Evolutionary conservation across 2,797 vertebrate genomes (phyloP), one percentile per base, ranked within the genome.

Genomic region (Tenualosa ilisha): DNA sequence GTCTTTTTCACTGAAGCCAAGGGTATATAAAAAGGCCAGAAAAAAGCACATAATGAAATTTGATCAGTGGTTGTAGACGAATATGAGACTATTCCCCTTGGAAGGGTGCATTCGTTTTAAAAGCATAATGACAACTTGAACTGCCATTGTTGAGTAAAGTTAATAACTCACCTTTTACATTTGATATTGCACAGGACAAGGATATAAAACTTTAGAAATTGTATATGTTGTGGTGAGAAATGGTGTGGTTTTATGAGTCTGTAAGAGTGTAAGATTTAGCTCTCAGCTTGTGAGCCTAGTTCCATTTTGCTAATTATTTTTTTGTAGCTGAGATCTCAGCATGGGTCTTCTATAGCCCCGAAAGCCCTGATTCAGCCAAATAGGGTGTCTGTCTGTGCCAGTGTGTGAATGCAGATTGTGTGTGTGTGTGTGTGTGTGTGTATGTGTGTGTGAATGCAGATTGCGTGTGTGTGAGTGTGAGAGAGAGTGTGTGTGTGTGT

Each of bases 281-380:
- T 83, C 86, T 84, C 89, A 88, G 86, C 92, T 84, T 92, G 93
- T 93, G 91, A 90, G 92, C 91, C 90, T 89, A 90, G 89, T 91
- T 93, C 92, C 91, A 93, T 90, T 93, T 93, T 93, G 91, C 92
- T 94, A 94, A 94, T 95, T 94, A 94, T 93, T 93, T 93, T 92
- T 92, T 87, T 84, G 89, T 92, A 91, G 89, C 90, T 91, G 92
- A 93, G 89, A 89, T 93, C 92, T 94, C 94, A 94, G 92, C 91
- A 83, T 92, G 92, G 89, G 84, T 88, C 91, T 88, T 88, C 90
- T 88, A 51, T 61, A 61, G 84, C 49, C 68, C 46, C 9, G 56
- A 88, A 86, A 84, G 72, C 51, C 81, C 82, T 56, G 49, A 83
- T 82, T 86, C 87, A 85, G 85, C 85, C 84, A 53, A 86, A 88